Conservation (phyloP, 1,140 invertebrate genomes). For the Pseudomyrmex gracilis region DNA sequence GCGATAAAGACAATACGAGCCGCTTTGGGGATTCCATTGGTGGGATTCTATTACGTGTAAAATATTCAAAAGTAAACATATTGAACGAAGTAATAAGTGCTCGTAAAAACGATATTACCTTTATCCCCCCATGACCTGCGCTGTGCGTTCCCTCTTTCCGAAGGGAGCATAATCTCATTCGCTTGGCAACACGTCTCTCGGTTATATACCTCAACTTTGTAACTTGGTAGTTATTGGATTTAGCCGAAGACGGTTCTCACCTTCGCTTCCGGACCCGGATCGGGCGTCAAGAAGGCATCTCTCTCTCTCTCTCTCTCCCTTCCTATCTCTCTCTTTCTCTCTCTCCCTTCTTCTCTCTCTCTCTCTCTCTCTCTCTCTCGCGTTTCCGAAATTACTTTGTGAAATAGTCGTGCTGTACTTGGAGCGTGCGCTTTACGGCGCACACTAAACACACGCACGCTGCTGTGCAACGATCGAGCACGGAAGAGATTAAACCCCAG, state of each 20-base stretch:
- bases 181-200: not conserved
- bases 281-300: not conserved
- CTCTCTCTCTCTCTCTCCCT: no score
- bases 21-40: not conserved
- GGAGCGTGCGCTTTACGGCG: not conserved
- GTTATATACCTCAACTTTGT: slow-evolving; percentile 7
- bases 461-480: slow-evolving; percentile 8
- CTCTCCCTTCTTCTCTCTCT: no score
- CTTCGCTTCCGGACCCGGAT: not conserved
- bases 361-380: not conserved
- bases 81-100: not conserved
- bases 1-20: not conserved
- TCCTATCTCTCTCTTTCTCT: no score
- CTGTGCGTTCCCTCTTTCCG: not conserved
- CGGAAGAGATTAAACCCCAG: slow-evolving; percentile 39
- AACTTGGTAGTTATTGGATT: slow-evolving; percentile 27
- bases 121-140: not conserved
- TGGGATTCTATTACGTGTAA: not conserved
- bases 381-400: slow-evolving; percentile 38
- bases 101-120: slow-evolving; percentile 11
- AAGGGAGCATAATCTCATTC: slow-evolving; percentile 16
- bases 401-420: not conserved
- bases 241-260: slow-evolving; percentile 17
- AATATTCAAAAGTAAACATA: not conserved
- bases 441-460: not conserved